Percentiles rank a stretch among this genome's conserved stretches.
Evolutionary conservation across 2,113 vertebrate genomes (phyloP).

Genomic region (Oreochromis aureus): DNA sequence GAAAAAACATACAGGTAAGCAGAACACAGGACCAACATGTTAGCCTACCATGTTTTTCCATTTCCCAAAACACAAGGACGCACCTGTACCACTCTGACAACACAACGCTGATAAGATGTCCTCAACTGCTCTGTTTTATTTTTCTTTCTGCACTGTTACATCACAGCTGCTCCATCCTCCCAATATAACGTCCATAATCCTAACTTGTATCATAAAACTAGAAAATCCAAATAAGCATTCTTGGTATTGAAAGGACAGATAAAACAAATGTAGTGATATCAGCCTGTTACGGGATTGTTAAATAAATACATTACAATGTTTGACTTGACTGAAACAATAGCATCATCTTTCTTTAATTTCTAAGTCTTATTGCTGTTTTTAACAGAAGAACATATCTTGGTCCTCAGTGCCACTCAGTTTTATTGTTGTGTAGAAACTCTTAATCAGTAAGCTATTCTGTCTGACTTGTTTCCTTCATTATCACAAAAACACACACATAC

Average conservation of each 20-base stretch:
- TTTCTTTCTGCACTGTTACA: background rate
- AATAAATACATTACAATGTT: background rate
- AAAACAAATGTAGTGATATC: background rate
- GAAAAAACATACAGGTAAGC: background rate
- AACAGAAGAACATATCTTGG: background rate
- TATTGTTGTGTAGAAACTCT: background rate
- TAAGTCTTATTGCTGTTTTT: background rate
- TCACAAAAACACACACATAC: background rate
- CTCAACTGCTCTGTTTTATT: background rate
- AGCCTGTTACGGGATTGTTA: background rate
- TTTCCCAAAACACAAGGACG: constrained; percentile 33
- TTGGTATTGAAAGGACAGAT: background rate
- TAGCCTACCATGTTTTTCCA: constrained; percentile 12
- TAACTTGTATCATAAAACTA: background rate
- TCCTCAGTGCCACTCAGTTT: background rate
- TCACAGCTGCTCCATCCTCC: background rate
- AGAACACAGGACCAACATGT: background rate
- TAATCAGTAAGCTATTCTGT: background rate
- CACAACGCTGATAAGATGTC: constrained; percentile 50
- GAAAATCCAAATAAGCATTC: background rate
- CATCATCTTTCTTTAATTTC: background rate
- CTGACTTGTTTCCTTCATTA: background rate
- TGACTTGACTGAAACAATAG: background rate
- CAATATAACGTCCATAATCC: background rate
- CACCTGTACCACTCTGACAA: constrained; percentile 21